Percentiles rank a stretch among this genome's conserved stretches.
phyloP scores from a whole-genome alignment of 2,888 invertebrate genomes.

The Esperia sulphurella region DNA sequence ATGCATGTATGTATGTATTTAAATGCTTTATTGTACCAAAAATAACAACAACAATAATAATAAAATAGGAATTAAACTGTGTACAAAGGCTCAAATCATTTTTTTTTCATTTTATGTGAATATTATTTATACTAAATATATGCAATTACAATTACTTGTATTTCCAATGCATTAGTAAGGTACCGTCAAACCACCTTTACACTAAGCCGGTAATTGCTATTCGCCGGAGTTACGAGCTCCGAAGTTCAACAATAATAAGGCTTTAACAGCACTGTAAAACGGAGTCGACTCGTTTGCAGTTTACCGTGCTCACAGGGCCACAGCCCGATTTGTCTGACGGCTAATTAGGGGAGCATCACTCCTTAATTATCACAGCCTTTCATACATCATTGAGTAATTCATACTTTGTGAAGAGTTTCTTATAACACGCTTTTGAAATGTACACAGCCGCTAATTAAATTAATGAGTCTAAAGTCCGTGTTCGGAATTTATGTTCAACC shows the following conservation, averaged over 20 bases:
- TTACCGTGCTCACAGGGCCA: conserved; percentile 22
- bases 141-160: no score
- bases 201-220: conserved; percentile 33
- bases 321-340: conserved; percentile 36
- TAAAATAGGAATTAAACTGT: no score
- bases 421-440: conserved; percentile 9
- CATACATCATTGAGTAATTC: conserved; percentile 27
- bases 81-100: no score
- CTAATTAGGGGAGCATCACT: conserved; percentile 39
- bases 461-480: conserved; percentile 8
- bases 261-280: conserved; percentile 51
- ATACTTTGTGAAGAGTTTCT: conserved; percentile 19
- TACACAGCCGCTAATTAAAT: conserved; percentile 10
- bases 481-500: no score
- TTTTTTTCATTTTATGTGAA: no score
- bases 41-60: no score
- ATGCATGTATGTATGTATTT: no score
- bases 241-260: conserved; percentile 54
- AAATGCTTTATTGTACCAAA: no score
- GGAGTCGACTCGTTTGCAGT: conserved; percentile 33
- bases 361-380: conserved; percentile 36
- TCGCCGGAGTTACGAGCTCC: conserved; percentile 33
- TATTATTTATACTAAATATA: no score
- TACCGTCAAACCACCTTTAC: conserved; percentile 22
- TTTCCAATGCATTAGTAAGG: not conserved